Conservation (phyloP, 2,888 invertebrate genomes). For the Machimus rusticus region DNA sequence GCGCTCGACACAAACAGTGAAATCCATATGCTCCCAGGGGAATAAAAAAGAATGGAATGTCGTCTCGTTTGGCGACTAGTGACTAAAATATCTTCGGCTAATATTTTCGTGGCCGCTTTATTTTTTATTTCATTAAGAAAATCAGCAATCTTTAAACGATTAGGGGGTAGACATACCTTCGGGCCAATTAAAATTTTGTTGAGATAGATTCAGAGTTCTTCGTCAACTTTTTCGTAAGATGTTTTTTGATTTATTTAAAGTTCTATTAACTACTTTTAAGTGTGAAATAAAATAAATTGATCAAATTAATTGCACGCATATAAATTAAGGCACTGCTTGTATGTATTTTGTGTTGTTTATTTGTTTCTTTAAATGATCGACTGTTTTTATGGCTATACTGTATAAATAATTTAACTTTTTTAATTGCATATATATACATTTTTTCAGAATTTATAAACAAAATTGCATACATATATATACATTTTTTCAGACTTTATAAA, state of each 20-base stretch:
- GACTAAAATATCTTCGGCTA: neutral
- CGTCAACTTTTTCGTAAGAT: neutral
- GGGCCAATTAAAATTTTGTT: neutral
- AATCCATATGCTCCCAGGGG: neutral
- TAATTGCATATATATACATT: too few relatives aligned
- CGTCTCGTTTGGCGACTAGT: neutral
- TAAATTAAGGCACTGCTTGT: too few relatives aligned
- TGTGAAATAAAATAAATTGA: too few relatives aligned
- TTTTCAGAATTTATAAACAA: too few relatives aligned
- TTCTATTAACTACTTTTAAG: too few relatives aligned
- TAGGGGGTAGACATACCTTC: neutral
- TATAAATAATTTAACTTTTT: too few relatives aligned
- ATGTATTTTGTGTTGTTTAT: too few relatives aligned
- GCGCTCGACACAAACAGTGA: neutral
- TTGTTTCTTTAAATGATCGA: too few relatives aligned
- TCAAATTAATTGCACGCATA: too few relatives aligned
- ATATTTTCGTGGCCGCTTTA: neutral
- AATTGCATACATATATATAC: too few relatives aligned
- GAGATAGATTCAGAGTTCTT: neutral
- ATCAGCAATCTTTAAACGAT: neutral
- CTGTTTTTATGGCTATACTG: too few relatives aligned
- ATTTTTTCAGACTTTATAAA: too few relatives aligned
- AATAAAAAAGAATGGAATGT: neutral
- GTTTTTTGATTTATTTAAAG: neutral
- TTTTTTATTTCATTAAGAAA: neutral